Conservation (phyloP, 2,113 vertebrate species). For the Muntiacus reevesi region DNA sequence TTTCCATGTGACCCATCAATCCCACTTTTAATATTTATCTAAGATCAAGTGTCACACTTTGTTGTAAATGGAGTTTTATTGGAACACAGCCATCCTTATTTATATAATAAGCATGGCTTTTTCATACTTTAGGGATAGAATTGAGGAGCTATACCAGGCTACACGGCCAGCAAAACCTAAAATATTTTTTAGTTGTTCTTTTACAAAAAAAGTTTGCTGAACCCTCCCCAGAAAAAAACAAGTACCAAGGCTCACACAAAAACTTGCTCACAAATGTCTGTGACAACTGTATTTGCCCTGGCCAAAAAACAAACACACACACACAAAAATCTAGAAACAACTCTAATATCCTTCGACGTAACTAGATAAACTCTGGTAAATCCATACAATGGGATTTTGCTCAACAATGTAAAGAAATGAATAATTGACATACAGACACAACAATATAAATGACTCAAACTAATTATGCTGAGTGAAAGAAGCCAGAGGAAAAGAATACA, state of each 20-base stretch:
- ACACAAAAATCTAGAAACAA: not conserved
- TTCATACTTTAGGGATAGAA: not conserved
- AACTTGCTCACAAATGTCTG: not conserved
- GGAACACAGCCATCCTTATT: not conserved
- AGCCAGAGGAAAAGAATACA: not conserved
- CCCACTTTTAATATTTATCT: not conserved
- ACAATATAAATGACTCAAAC: not conserved
- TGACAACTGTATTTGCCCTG: not conserved
- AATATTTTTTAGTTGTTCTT: not conserved
- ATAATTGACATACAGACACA: not conserved
- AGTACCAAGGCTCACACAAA: not conserved
- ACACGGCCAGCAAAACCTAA: not conserved
- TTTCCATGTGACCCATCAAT: not conserved
- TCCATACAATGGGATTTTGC: not conserved
- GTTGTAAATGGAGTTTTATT: not conserved
- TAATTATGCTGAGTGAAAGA: not conserved
- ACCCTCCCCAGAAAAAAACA: not conserved
- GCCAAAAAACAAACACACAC: not conserved
- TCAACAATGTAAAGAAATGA: not conserved
- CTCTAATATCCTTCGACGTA: not conserved
- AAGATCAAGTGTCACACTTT: not conserved
- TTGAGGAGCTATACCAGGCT: not conserved
- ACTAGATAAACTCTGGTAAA: not conserved
- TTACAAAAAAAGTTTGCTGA: not conserved
- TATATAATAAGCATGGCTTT: not conserved